These are phyloP conservation scores for Clinocottus analis DNA, from an alignment of 2,113 vertebrate genomes.

Conservation along the genomic window DNA sequence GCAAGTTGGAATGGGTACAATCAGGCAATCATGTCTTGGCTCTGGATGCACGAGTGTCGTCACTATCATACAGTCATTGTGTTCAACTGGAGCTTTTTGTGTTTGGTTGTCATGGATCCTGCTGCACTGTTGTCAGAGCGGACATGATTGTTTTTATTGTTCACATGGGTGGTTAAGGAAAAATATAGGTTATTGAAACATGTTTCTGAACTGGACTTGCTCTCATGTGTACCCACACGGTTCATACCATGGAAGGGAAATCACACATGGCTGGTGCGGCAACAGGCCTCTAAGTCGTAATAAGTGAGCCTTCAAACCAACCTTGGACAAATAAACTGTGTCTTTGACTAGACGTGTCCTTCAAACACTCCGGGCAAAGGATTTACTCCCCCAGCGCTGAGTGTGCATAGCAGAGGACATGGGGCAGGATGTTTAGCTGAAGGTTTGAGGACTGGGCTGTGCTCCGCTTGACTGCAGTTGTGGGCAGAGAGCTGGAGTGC, in stretches of 20 bases:
- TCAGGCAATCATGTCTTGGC: conserved; percentile 61
- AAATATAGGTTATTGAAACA: conserved; percentile 42
- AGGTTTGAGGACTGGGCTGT: conserved; percentile 51
- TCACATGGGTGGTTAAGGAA: conserved; percentile 58
- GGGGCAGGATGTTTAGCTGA: conserved; percentile 60
- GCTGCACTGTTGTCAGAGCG: conserved; percentile 52
- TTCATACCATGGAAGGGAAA: conserved; percentile 51
- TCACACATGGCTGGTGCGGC: conserved; percentile 40
- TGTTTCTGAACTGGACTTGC: conserved; percentile 15
- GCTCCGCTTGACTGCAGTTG: conserved; percentile 55
- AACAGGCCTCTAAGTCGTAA: conserved; percentile 39
- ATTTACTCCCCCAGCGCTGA: conserved; percentile 44
- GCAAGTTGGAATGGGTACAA: conserved; percentile 60
- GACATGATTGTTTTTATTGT: conserved; percentile 60
- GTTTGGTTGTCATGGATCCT: conserved; percentile 71
- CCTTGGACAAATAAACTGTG: conserved; percentile 54
- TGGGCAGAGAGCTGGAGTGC: conserved; percentile 48
- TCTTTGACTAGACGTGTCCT: conserved; percentile 47
- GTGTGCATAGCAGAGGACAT: conserved; percentile 44
- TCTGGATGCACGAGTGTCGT: conserved; percentile 42
- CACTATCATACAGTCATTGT: conserved; percentile 57
- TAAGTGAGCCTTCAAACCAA: conserved; percentile 46
- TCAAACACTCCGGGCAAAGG: conserved; percentile 47
- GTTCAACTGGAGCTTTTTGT: conserved; percentile 50
- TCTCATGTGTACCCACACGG: conserved; percentile 34